Percentiles rank a stretch among this genome's conserved stretches.
Evolutionary conservation across 2,797 vertebrate genomes (phyloP).

Genomic region (Tenualosa ilisha): DNA sequence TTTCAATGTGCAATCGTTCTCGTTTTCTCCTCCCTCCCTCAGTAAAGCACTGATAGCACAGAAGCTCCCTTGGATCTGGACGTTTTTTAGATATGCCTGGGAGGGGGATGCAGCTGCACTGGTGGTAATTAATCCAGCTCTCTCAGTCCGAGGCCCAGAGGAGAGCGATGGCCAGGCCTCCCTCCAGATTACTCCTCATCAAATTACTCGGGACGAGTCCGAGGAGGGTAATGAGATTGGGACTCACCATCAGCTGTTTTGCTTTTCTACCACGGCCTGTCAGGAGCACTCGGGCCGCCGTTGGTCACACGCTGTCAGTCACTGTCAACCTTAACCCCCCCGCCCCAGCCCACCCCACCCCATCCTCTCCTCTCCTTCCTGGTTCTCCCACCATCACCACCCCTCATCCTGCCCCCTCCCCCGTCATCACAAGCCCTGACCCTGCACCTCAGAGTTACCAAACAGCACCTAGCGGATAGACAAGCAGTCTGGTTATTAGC

Average conservation of each 20-base stretch:
- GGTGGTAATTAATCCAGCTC: neutral
- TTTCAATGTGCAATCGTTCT: neutral
- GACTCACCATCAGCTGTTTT: neutral
- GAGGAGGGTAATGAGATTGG: neutral
- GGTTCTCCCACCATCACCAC: neutral
- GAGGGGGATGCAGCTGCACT: neutral
- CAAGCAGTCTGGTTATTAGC: constrained; percentile 36
- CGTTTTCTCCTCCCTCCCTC: neutral
- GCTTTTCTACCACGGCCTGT: neutral
- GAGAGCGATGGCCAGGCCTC: neutral
- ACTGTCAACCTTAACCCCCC: neutral
- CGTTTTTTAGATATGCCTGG: neutral
- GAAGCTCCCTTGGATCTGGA: neutral
- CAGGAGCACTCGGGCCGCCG: neutral
- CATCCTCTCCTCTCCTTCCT: neutral
- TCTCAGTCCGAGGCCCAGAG: neutral
- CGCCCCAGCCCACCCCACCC: neutral
- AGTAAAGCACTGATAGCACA: neutral
- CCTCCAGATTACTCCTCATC: constrained; percentile 6
- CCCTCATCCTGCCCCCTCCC: neutral
- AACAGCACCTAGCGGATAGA: constrained; percentile 46
- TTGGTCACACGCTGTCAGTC: constrained; percentile 2
- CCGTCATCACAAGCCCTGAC: neutral
- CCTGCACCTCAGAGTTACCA: constrained; percentile 43
- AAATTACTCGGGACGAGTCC: neutral